Evolutionary conservation across 2,888 invertebrate genomes (phyloP).

Genomic region (Nasonovia ribisnigri): DNA sequence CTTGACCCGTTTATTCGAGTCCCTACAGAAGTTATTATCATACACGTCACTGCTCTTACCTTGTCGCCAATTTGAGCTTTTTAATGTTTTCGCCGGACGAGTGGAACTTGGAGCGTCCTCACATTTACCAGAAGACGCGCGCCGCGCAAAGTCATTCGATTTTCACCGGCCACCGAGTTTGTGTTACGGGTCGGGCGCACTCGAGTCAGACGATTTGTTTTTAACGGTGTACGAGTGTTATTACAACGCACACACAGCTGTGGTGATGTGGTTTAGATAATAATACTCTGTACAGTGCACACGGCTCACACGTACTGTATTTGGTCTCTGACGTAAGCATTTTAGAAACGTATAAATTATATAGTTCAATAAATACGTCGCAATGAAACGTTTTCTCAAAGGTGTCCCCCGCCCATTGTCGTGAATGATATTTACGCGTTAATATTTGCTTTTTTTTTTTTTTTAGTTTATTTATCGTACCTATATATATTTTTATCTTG

Average conservation of each 20-base stretch:
- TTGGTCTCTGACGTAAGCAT: not conserved
- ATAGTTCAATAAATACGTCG: not conserved
- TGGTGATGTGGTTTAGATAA: not conserved
- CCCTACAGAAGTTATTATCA: not conserved
- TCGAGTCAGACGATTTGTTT: not conserved
- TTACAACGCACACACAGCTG: not conserved
- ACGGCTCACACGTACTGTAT: not conserved
- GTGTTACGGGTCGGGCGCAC: not conserved
- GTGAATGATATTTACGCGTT: not conserved
- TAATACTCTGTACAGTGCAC: not conserved
- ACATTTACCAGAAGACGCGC: not conserved
- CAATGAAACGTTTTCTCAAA: not conserved
- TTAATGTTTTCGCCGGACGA: not conserved
- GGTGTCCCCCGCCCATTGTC: not conserved
- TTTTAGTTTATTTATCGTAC: not conserved
- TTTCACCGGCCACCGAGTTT: not conserved
- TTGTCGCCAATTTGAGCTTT: not conserved
- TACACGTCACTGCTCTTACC: not conserved
- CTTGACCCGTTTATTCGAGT: not conserved
- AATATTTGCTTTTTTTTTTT: not conserved
- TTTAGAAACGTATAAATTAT: slow-evolving; percentile 8
- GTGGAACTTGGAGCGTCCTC: not conserved
- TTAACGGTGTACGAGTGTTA: not conserved
- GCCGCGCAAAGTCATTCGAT: not conserved
- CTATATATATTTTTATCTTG: not conserved